These are phyloP conservation scores for Elgaria multicarinata DNA, from an alignment of 2,113 vertebrate species.

Conservation along the genomic window DNA sequence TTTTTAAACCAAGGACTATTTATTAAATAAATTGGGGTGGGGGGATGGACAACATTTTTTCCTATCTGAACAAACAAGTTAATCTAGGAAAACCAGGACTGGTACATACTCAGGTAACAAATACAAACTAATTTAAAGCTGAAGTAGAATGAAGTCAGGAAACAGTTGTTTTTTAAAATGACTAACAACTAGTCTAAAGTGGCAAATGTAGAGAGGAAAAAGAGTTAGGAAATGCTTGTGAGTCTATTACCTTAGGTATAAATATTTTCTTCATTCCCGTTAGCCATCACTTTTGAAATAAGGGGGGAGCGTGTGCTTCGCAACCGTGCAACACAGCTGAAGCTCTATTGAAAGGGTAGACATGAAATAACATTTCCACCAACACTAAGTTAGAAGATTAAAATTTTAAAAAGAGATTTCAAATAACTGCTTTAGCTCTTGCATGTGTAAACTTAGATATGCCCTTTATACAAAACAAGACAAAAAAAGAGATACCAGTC, in stretches of 20 bases:
- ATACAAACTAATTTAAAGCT: conserved; percentile 37
- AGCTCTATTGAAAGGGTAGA: conserved; percentile 3
- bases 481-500: conserved; percentile 3
- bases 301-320: not conserved
- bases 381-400: conserved; percentile 6
- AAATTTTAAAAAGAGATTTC: conserved; percentile 20
- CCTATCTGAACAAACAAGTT: conserved; percentile 18
- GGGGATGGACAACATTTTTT: conserved; percentile 7
- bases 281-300: conserved; percentile 34
- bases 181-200: not conserved
- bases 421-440: conserved; percentile 29
- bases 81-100: conserved; percentile 18
- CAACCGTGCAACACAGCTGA: not conserved
- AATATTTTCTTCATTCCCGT: conserved; percentile 36
- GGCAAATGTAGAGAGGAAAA: not conserved
- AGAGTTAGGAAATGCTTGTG: not conserved
- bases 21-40: not conserved
- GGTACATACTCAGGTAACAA: no score
- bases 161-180: not conserved
- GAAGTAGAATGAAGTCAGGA: conserved; percentile 31
- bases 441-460: conserved; percentile 6
- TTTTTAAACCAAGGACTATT: conserved; percentile 20
- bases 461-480: conserved; percentile 26
- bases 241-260: not conserved
- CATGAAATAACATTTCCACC: conserved; percentile 11